Conservation (phyloP, 2,797 vertebrate species). For the Cyclopterus lumpus region DNA sequence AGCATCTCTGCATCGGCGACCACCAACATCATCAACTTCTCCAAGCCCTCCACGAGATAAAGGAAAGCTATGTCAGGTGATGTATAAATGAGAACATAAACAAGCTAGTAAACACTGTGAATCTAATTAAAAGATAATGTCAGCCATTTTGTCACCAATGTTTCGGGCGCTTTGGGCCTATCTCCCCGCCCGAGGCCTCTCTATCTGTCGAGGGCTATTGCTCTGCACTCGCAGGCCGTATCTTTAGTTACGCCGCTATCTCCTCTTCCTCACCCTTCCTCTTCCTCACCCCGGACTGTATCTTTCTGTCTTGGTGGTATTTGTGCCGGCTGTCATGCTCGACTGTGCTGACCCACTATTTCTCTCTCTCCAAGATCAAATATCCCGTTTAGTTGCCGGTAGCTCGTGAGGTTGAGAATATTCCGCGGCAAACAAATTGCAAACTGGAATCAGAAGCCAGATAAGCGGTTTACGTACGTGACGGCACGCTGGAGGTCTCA, state of each 20-base stretch:
- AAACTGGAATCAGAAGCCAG: background rate
- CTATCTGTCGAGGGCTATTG: slow-evolving; percentile 73
- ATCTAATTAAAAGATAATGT: slow-evolving; percentile 89
- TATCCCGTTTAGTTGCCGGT: slow-evolving; percentile 43
- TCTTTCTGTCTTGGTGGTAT: slow-evolving; percentile 72
- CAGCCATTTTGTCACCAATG: slow-evolving; percentile 78
- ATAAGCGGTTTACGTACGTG: slow-evolving; percentile 12
- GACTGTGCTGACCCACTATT: slow-evolving; percentile 64
- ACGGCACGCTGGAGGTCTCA: slow-evolving; percentile 8
- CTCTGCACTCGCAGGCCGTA: slow-evolving; percentile 68
- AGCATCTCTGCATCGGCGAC: slow-evolving; percentile 26
- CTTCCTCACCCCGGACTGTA: slow-evolving; percentile 64
- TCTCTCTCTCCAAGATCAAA: slow-evolving; percentile 59
- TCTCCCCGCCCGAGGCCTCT: slow-evolving; percentile 59
- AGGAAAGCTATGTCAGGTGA: slow-evolving; percentile 75
- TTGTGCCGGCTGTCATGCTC: slow-evolving; percentile 62
- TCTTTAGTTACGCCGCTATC: slow-evolving; percentile 73
- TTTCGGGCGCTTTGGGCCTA: slow-evolving; percentile 66
- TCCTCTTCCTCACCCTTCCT: no score
- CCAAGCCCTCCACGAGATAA: slow-evolving; percentile 64
- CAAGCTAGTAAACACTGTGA: slow-evolving; percentile 80
- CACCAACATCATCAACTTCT: slow-evolving; percentile 59
- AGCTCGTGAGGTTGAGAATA: slow-evolving; percentile 26
- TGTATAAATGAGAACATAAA: slow-evolving; percentile 79
- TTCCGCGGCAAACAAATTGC: slow-evolving; percentile 14